Evolutionary conservation across 2,113 vertebrate species (phyloP).

Genomic region (Ictidomys tridecemlineatus): DNA sequence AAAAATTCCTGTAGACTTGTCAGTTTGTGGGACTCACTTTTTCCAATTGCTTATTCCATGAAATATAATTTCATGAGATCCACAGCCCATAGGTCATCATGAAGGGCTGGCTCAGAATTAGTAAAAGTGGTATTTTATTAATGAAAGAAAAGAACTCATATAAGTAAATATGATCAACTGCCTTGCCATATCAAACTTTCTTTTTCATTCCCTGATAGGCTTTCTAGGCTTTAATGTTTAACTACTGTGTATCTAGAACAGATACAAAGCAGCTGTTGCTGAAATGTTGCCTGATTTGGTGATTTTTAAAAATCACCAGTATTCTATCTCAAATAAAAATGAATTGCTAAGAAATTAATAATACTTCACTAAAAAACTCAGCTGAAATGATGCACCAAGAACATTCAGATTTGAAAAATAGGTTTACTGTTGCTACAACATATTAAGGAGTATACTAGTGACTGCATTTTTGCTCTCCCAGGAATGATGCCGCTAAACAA

Average conservation of each 20-base stretch:
- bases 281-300: not conserved
- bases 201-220: not conserved
- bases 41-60: not conserved
- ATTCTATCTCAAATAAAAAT: constrained; percentile 3
- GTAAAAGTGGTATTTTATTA: not conserved
- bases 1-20: not conserved
- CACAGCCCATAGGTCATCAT: not conserved
- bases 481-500: not conserved
- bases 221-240: constrained; percentile 6
- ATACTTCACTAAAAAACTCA: not conserved
- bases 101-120: not conserved
- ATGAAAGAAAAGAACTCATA: constrained; percentile 9
- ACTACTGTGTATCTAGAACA: not conserved
- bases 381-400: constrained; percentile 2
- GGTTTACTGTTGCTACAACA: not conserved
- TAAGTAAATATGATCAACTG: not conserved
- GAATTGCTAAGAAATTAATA: constrained; percentile 38
- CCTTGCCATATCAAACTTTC: not conserved
- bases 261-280: not conserved
- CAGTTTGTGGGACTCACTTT: not conserved
- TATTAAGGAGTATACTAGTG: not conserved
- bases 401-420: not conserved
- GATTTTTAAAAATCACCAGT: not conserved
- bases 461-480: not conserved
- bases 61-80: not conserved